Evolutionary conservation across 1,140 invertebrate species (phyloP).

Genomic region (Artemia franciscana): DNA sequence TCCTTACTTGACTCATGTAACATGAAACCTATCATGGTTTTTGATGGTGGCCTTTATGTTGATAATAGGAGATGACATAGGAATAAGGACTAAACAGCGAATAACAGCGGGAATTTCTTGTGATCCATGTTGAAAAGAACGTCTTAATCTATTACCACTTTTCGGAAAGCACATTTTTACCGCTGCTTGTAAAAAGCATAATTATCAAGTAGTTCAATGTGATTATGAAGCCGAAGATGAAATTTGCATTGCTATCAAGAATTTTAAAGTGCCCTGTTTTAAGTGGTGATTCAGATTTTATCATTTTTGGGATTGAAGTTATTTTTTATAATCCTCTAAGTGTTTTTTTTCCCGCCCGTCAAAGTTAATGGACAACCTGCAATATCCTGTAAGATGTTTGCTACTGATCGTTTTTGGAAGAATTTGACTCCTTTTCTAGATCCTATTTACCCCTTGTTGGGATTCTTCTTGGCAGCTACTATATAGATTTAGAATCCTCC

Average conservation of each 20-base stretch:
- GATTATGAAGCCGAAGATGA: no score
- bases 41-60: constrained; percentile 50
- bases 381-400: constrained; percentile 42
- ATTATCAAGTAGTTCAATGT: constrained; percentile 38
- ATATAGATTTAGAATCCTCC: constrained; percentile 40
- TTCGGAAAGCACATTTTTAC: constrained; percentile 44
- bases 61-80: no score
- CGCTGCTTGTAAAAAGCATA: constrained; percentile 33
- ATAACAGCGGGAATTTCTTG: constrained; percentile 23
- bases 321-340: constrained; percentile 47
- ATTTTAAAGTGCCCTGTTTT: constrained; percentile 54
- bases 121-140: constrained; percentile 6
- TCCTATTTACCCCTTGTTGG: constrained; percentile 46
- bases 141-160: constrained; percentile 33
- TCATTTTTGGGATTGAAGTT: constrained; percentile 54
- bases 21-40: constrained; percentile 45
- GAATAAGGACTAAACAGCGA: constrained; percentile 32
- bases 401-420: constrained; percentile 37
- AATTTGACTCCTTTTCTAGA: constrained; percentile 33
- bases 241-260: constrained; percentile 48
- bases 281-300: constrained; percentile 78
- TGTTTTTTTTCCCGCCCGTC: constrained; percentile 9
- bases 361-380: constrained; percentile 4
- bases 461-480: constrained; percentile 63
- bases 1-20: constrained; percentile 48